These are phyloP conservation scores for Plebejus anna DNA, from an alignment of 2,888 invertebrate genomes.

Conservation along the genomic window DNA sequence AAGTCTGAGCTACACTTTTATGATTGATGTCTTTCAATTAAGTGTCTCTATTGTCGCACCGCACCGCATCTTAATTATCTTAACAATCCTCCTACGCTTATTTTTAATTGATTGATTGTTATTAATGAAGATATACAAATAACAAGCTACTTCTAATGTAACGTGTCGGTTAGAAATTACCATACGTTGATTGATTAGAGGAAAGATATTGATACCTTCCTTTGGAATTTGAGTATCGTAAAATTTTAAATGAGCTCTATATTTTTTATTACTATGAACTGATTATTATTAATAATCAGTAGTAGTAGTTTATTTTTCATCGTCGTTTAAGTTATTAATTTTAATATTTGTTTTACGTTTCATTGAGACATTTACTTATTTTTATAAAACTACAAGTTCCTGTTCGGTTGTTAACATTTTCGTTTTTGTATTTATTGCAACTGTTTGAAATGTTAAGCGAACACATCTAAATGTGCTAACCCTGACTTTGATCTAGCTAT, in stretches of 20 bases:
- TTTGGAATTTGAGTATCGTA: not conserved
- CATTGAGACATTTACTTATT: not conserved
- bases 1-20: not conserved
- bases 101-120: constrained; percentile 18
- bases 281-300: no score
- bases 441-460: not conserved
- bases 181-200: not conserved
- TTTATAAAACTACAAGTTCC: not conserved
- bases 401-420: not conserved
- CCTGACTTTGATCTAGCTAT: not conserved
- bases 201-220: not conserved
- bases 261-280: not conserved
- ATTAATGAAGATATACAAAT: constrained; percentile 14
- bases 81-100: constrained; percentile 11
- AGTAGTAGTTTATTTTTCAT: not conserved
- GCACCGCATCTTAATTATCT: constrained; percentile 25
- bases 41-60: constrained; percentile 6
- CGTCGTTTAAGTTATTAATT: not conserved
- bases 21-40: constrained; percentile 18
- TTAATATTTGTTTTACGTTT: not conserved
- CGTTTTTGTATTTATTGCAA: not conserved
- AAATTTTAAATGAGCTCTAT: not conserved
- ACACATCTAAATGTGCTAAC: not conserved
- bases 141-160: not conserved
- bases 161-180: not conserved